Percentiles rank a stretch among this genome's conserved stretches.
Conservation (phyloP, 2,113 vertebrate species). For the Rhynchopsitta pachyrhyncha region DNA sequence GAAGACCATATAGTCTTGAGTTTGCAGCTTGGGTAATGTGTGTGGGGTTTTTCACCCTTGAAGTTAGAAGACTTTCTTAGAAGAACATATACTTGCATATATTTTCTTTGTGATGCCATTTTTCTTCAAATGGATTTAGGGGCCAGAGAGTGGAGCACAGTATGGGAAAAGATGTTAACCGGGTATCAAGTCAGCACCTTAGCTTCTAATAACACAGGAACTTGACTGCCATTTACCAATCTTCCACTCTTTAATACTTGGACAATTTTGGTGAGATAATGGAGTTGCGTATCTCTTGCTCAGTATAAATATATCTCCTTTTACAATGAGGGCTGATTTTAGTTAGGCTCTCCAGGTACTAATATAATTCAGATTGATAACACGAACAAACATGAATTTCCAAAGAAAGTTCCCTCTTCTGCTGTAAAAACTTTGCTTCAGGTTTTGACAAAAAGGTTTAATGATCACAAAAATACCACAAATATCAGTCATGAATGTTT, state of each 20-base stretch:
- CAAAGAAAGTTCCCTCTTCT: background rate
- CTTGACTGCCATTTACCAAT: background rate
- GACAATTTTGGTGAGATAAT: background rate
- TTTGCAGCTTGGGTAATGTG: background rate
- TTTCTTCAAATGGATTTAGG: background rate
- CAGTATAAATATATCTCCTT: background rate
- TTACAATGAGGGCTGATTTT: background rate
- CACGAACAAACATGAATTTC: background rate
- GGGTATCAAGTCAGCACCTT: background rate
- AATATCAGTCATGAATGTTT: background rate
- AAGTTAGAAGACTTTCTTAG: background rate
- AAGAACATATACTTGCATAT: background rate
- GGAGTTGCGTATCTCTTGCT: background rate
- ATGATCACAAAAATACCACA: background rate
- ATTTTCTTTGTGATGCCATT: background rate
- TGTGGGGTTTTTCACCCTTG: background rate
- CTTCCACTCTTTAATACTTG: background rate
- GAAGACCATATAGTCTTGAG: background rate
- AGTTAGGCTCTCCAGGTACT: background rate
- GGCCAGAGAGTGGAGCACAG: background rate
- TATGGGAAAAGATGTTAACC: background rate
- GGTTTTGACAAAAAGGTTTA: background rate
- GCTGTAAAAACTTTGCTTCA: background rate
- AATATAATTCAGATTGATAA: background rate
- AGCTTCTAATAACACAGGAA: background rate